phyloP scores from a whole-genome alignment of 2,888 invertebrate genomes.

The Peribatodes rhomboidaria region DNA sequence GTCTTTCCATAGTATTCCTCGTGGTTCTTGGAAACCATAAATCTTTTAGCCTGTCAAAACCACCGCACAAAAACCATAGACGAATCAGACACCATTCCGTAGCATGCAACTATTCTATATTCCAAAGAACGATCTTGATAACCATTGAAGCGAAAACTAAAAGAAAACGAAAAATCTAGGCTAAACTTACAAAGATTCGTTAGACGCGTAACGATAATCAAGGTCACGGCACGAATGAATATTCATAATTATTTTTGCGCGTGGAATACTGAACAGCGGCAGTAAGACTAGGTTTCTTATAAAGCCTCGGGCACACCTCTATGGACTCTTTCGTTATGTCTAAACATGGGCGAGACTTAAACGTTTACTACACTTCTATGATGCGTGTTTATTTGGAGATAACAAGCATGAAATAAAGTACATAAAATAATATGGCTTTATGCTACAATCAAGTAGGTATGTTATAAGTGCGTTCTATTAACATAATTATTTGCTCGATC shows the following conservation, averaged over 20 bases:
- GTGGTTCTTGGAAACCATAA: not conserved
- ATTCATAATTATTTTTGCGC: slow-evolving; percentile 50
- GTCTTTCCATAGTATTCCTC: too few relatives aligned
- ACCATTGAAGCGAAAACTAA: slow-evolving; percentile 17
- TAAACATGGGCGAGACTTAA: not conserved
- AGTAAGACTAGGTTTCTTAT: slow-evolving; percentile 53
- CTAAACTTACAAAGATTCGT: slow-evolving; percentile 42
- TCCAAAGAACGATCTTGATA: slow-evolving; percentile 16
- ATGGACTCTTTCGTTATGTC: not conserved
- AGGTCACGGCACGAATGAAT: slow-evolving; percentile 59
- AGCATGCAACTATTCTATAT: slow-evolving; percentile 18
- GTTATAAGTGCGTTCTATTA: too few relatives aligned
- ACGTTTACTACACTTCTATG: not conserved
- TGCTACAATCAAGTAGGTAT: not conserved
- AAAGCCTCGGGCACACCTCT: slow-evolving; percentile 11
- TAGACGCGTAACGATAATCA: slow-evolving; percentile 43
- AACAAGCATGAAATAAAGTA: not conserved
- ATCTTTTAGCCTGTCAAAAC: slow-evolving; percentile 10
- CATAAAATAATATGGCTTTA: not conserved
- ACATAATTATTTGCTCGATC: too few relatives aligned
- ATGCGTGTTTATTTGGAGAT: not conserved
- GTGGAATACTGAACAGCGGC: slow-evolving; percentile 52
- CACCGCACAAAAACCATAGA: slow-evolving; percentile 8
- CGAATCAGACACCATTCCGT: not conserved
- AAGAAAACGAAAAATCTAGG: slow-evolving; percentile 26